Percentiles rank a stretch among this genome's conserved stretches.
These are phyloP conservation scores for Akabosia matsudoensis DNA, from an alignment of 1,140 invertebrate species.

Conservation along the genomic window DNA sequence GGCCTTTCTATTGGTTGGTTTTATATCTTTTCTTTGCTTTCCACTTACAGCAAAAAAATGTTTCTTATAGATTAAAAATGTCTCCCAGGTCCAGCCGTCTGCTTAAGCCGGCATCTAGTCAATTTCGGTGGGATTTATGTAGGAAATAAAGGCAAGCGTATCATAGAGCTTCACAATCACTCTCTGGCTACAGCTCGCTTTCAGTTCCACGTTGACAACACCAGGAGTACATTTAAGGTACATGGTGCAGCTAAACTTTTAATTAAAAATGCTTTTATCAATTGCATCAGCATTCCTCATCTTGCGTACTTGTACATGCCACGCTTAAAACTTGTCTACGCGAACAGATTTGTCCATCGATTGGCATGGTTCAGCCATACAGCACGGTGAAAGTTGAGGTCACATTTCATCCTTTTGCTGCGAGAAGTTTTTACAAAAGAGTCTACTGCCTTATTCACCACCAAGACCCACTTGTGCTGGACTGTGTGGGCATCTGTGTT, in stretches of 20 bases:
- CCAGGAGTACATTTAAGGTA: neutral
- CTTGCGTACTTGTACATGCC: no score
- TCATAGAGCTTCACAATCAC: neutral
- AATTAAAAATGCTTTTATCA: neutral
- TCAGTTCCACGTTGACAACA: neutral
- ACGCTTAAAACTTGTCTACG: neutral
- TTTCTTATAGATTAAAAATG: neutral
- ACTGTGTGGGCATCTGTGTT: neutral
- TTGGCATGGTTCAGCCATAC: neutral
- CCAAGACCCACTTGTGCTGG: neutral
- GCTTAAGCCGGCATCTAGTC: neutral
- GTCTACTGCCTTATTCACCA: neutral
- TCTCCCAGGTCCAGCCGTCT: neutral
- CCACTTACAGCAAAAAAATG: neutral
- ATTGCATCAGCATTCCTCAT: no score
- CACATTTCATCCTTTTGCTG: neutral
- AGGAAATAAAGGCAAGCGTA: neutral
- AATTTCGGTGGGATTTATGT: neutral
- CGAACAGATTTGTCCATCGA: neutral
- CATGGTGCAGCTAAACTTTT: neutral
- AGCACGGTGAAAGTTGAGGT: neutral
- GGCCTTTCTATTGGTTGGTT: neutral
- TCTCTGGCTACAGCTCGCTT: neutral
- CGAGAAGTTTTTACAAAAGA: slow-evolving; percentile 1
- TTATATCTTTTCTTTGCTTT: neutral